These are phyloP conservation scores for Rhinolophus sinicus DNA, from an alignment of 2,113 vertebrate species.

Conservation along the genomic window DNA sequence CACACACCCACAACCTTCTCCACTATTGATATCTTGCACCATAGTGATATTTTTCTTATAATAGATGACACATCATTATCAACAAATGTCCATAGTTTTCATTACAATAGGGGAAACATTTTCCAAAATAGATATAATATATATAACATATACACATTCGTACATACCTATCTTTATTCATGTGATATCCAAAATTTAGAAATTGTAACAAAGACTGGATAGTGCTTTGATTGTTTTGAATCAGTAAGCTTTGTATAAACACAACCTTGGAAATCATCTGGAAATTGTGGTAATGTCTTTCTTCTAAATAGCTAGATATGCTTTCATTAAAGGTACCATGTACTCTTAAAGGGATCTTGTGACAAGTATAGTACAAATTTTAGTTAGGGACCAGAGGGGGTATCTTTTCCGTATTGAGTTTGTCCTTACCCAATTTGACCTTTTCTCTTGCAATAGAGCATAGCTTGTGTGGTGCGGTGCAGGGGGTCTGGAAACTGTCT, in stretches of 20 bases:
- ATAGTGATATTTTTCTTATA: neutral
- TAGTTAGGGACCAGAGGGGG: neutral
- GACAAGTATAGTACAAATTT: neutral
- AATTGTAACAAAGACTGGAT: conserved; percentile 97
- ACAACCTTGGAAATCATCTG: conserved; percentile 90
- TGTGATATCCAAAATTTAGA: conserved; percentile 95
- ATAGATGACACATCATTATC: neutral
- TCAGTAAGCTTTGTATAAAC: conserved; percentile 91
- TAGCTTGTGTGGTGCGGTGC: neutral
- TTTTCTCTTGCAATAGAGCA: neutral
- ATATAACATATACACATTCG: conserved; percentile 94
- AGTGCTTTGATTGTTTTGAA: conserved; percentile 94
- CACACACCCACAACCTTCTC: neutral
- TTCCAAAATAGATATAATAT: conserved; percentile 98
- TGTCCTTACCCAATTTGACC: neutral
- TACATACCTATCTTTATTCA: conserved; percentile 94
- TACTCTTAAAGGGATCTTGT: neutral
- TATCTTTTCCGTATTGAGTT: neutral
- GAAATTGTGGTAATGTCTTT: conserved; percentile 89
- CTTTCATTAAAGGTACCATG: conserved; percentile 84
- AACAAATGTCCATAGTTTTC: neutral
- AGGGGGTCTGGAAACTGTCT: neutral
- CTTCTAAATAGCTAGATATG: conserved; percentile 90
- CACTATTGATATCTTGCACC: neutral
- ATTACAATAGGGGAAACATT: conserved; percentile 90